Conservation (phyloP, 2,888 invertebrate species). For the Cataglyphis altisquamis region DNA sequence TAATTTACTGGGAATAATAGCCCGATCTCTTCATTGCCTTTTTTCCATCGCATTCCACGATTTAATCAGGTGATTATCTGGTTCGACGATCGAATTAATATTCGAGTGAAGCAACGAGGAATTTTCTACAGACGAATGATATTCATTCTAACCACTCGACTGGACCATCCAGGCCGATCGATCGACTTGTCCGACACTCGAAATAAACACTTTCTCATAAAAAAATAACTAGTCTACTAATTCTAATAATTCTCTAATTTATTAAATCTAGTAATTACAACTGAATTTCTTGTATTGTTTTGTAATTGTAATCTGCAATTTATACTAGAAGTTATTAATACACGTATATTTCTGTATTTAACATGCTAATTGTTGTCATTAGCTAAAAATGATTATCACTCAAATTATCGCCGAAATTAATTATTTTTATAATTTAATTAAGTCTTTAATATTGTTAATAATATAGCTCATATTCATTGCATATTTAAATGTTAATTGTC, state of each 20-base stretch:
- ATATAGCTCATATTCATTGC: background rate
- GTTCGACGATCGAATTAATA: slow-evolving; percentile 69
- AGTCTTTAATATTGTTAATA: slow-evolving; percentile 14
- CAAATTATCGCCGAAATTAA: background rate
- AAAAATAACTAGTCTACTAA: background rate
- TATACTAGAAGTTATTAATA: slow-evolving; percentile 14
- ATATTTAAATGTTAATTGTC: background rate
- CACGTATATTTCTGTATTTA: background rate
- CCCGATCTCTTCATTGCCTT: slow-evolving; percentile 53
- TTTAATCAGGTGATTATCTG: slow-evolving; percentile 73
- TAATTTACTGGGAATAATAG: slow-evolving; percentile 74
- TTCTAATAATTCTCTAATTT: too few species aligned
- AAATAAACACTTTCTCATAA: slow-evolving; percentile 9
- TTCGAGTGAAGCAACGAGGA: slow-evolving; percentile 57
- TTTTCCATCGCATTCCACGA: slow-evolving; percentile 40
- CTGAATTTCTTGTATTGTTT: background rate
- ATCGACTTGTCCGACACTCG: slow-evolving; percentile 29
- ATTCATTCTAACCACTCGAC: slow-evolving; percentile 41
- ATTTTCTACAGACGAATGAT: slow-evolving; percentile 39
- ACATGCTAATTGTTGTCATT: slow-evolving; percentile 11
- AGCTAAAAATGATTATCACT: slow-evolving; percentile 5
- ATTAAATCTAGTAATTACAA: too few species aligned
- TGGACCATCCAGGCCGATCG: slow-evolving; percentile 23
- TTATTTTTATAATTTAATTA: background rate
- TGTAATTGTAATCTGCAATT: background rate